Conservation (phyloP, 2,888 invertebrate species). For the Tribolium freemani region DNA sequence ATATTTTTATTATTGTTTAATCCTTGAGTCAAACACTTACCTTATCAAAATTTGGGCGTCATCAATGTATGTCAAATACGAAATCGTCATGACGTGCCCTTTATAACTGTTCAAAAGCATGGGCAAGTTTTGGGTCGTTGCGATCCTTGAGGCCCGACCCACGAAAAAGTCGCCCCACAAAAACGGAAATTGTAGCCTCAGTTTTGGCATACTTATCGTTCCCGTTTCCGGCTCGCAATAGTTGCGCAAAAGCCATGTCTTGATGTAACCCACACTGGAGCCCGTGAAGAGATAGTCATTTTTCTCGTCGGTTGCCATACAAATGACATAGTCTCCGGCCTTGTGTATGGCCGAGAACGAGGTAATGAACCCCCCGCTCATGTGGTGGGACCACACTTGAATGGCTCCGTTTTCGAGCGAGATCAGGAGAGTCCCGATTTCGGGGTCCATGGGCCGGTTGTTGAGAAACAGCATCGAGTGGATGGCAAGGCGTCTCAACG, state of each 20-base stretch:
- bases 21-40: constrained; percentile 73
- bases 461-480: constrained; percentile 79
- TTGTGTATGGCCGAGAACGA: constrained; percentile 80
- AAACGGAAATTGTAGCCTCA: constrained; percentile 81
- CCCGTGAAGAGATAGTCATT: constrained; percentile 82
- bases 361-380: constrained; percentile 78
- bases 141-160: constrained; percentile 78
- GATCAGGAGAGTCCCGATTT: constrained; percentile 77
- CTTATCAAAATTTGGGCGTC: constrained; percentile 75
- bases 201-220: constrained; percentile 74
- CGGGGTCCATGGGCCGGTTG: constrained; percentile 71
- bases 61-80: constrained; percentile 77
- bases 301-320: constrained; percentile 78
- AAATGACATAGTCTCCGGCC: constrained; percentile 76
- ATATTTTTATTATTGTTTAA: constrained; percentile 62
- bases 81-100: constrained; percentile 80
- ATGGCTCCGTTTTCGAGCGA: constrained; percentile 82
- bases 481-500: constrained; percentile 72
- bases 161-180: constrained; percentile 77
- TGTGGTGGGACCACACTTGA: constrained; percentile 87
- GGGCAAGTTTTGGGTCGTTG: constrained; percentile 75
- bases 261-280: constrained; percentile 80
- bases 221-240: constrained; percentile 70
- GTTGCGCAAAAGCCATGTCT: constrained; percentile 83
- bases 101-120: constrained; percentile 78